Conservation (phyloP, 2,888 invertebrate genomes). For the Luffia ferchaultella region DNA sequence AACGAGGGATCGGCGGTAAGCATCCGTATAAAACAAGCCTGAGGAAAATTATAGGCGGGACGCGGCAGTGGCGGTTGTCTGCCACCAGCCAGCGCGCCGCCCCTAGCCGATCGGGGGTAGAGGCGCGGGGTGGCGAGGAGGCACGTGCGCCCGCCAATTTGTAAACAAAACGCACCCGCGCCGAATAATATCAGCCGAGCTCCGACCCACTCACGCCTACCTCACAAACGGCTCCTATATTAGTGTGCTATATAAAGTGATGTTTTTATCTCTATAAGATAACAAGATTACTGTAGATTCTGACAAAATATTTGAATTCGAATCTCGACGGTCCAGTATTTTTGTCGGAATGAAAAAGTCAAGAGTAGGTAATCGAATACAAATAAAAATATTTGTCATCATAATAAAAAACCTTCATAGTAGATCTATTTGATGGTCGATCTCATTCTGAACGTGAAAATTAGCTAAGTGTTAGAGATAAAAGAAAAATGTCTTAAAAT, state of each 20-base stretch:
- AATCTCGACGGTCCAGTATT: too few relatives aligned
- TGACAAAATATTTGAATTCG: too few relatives aligned
- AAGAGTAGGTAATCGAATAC: too few relatives aligned
- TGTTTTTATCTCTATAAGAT: background rate
- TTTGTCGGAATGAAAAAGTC: too few relatives aligned
- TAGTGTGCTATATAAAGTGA: background rate
- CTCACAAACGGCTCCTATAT: background rate
- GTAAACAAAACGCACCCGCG: constrained; percentile 56
- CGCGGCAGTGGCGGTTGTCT: constrained; percentile 35
- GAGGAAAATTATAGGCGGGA: constrained; percentile 44
- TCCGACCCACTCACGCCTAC: background rate
- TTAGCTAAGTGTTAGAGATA: too few relatives aligned
- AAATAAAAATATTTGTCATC: too few relatives aligned
- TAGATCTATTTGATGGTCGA: too few relatives aligned
- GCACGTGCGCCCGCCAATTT: constrained; percentile 49
- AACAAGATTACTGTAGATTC: background rate
- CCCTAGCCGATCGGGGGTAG: constrained; percentile 34
- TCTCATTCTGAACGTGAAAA: too few relatives aligned
- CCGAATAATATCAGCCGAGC: constrained; percentile 35
- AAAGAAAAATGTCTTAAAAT: too few relatives aligned
- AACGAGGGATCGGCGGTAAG: constrained; percentile 33
- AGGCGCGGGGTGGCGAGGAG: constrained; percentile 15
- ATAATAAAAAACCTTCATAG: too few relatives aligned
- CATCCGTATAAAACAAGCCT: constrained; percentile 41
- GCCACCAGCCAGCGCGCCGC: constrained; percentile 25